Evolutionary conservation across 2,113 vertebrate genomes (phyloP), one percentile per base, ranked within the genome.

Genomic region (Python bivittatus): DNA sequence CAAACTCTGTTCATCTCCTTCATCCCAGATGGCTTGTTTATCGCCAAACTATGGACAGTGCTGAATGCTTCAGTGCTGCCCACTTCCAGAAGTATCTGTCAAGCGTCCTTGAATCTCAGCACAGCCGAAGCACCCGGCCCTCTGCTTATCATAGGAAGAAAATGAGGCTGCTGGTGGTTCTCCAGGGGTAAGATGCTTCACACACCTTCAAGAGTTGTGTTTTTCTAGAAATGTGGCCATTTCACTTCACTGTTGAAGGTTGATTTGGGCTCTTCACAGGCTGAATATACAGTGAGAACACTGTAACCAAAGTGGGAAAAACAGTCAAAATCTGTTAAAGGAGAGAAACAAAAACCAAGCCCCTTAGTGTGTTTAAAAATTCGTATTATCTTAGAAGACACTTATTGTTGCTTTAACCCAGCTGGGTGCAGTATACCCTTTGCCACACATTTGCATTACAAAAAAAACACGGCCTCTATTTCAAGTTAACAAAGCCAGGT

Each of bases 31-130:
- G 99, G 99, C 96, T 98, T 88, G 97, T 99, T 44, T 99, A 99
- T 95, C 96, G 97, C 1, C 98, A 99, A 48, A 96, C 97, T 72
- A 94, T 97, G 96, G 98, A 99, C 12, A 97, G 98, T 22, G 97
- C 98, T 0, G 97, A 98, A 44, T 97, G 98, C 92, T 99, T 99
- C 96, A 99, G 98, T 93, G 98, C 98, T 12, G 97, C 97, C 38
- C 98, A 99, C 94, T 98, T 99, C 93, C 99, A 99, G 93, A 97
- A 97, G 60, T 99, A 97, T 96, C 97, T 99, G 92, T 97, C 98
- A 4, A 96, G 94, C 91, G 96, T 98, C 93, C 94, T 99, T 92
- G 97, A 98, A 94, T 98, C 97, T 91, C 98, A 97, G 89, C 97
- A 97, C 90, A 97, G 95, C 89, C 96, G 90, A 0, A 95, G 94